These are phyloP conservation scores for Elysia crispata DNA, from an alignment of 2,888 invertebrate species.

Conservation along the genomic window DNA sequence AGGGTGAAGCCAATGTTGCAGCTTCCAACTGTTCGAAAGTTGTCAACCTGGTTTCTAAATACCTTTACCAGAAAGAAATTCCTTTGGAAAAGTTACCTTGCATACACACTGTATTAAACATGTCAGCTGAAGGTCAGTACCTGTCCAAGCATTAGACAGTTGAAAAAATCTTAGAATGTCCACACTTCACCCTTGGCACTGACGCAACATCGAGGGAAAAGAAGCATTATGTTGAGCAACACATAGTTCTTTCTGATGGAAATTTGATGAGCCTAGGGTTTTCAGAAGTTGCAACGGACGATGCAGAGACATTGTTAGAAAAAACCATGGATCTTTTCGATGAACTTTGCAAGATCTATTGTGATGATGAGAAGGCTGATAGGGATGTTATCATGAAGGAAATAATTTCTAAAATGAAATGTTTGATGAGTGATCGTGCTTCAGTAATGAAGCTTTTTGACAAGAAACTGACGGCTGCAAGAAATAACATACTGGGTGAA, in stretches of 20 bases:
- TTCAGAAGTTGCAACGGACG: background rate
- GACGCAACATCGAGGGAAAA: constrained; percentile 3
- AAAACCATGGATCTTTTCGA: background rate
- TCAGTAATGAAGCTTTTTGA: constrained; percentile 34
- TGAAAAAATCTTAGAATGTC: too few relatives aligned
- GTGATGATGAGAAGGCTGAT: background rate
- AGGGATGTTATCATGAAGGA: constrained; percentile 3
- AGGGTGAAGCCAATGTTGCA: too few relatives aligned
- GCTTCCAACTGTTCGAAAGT: too few relatives aligned
- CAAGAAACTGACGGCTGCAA: constrained; percentile 3
- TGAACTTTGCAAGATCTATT: background rate
- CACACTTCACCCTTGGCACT: too few relatives aligned
- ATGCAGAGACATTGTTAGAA: background rate
- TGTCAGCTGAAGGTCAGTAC: too few relatives aligned
- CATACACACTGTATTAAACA: too few relatives aligned
- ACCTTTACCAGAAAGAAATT: too few relatives aligned
- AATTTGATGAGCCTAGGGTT: background rate
- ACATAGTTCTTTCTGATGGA: constrained; percentile 5
- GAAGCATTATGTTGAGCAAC: background rate
- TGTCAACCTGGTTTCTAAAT: too few relatives aligned
- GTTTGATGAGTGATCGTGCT: constrained; percentile 24
- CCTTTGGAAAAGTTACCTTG: too few relatives aligned
- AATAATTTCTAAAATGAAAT: constrained; percentile 21
- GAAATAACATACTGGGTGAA: background rate
- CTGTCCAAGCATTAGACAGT: too few relatives aligned